Conservation (phyloP, 2,797 vertebrate species). For the Adelosebastes latens region DNA sequence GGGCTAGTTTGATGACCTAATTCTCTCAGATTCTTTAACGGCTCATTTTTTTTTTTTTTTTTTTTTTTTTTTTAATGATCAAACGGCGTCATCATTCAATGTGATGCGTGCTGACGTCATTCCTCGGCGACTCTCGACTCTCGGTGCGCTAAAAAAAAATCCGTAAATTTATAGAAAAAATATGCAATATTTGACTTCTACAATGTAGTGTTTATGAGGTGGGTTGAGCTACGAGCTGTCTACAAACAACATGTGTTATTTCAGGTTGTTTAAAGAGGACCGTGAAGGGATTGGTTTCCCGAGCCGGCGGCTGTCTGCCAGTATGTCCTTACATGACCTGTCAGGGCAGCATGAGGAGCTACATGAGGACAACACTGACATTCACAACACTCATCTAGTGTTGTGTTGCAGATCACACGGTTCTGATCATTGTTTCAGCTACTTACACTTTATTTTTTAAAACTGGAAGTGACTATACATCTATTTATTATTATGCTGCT, state of each 20-base stretch:
- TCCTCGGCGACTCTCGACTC: slow-evolving; percentile 83
- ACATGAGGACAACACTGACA: slow-evolving; percentile 68
- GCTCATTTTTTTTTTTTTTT: slow-evolving; percentile 75
- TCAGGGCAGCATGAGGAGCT: slow-evolving; percentile 42
- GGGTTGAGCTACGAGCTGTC: accelerated
- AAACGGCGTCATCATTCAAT: slow-evolving; percentile 84
- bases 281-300: background rate
- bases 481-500: too few relatives aligned
- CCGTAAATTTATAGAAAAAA: background rate
- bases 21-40: slow-evolving; percentile 79
- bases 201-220: accelerated
- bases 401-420: background rate
- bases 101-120: slow-evolving; percentile 85
- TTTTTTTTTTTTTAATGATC: slow-evolving; percentile 79
- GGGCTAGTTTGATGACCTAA: slow-evolving; percentile 70
- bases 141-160: background rate
- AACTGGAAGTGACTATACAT: too few relatives aligned
- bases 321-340: slow-evolving; percentile 77
- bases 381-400: background rate
- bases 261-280: background rate
- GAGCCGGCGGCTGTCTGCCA: slow-evolving; percentile 38
- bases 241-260: accelerated
- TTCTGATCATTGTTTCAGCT: background rate
- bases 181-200: too few relatives aligned
- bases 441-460: too few relatives aligned